A percentile compares a stretch with the other conserved stretches of the same genome.
These are phyloP conservation scores for Hymenopus coronatus DNA, from an alignment of 2,888 invertebrate species.

Conservation along the genomic window DNA sequence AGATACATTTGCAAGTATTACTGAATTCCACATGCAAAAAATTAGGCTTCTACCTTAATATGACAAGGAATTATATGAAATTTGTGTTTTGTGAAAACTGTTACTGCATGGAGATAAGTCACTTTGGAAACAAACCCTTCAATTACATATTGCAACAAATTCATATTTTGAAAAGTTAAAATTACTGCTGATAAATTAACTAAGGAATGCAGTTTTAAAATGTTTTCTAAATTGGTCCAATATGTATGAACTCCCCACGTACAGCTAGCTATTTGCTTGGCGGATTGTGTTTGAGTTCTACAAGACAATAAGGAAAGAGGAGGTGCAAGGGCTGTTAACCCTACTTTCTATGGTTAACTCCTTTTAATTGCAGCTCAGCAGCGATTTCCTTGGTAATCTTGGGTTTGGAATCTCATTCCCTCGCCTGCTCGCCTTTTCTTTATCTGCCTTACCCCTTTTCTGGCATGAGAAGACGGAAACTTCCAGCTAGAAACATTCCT, in stretches of 20 bases:
- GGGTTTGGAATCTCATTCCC: constrained; percentile 7
- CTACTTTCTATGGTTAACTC: constrained; percentile 3
- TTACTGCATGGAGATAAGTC: too few relatives aligned
- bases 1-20: too few relatives aligned
- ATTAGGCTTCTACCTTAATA: too few relatives aligned
- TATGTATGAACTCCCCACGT: neutral
- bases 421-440: neutral
- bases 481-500: neutral
- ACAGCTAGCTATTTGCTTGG: neutral
- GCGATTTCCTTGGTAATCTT: constrained; percentile 1
- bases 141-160: too few relatives aligned
- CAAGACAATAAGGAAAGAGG: neutral
- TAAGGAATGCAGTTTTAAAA: too few relatives aligned
- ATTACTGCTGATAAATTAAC: too few relatives aligned
- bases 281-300: neutral
- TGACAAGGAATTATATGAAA: too few relatives aligned
- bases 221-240: too few relatives aligned
- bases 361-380: constrained; percentile 10
- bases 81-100: too few relatives aligned
- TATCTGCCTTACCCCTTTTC: neutral
- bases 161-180: too few relatives aligned
- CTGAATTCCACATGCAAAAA: too few relatives aligned
- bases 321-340: neutral
- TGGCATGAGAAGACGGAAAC: neutral
- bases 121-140: too few relatives aligned